phyloP scores from a whole-genome alignment of 2,888 invertebrate genomes.

The Ephialtes manifestator region DNA sequence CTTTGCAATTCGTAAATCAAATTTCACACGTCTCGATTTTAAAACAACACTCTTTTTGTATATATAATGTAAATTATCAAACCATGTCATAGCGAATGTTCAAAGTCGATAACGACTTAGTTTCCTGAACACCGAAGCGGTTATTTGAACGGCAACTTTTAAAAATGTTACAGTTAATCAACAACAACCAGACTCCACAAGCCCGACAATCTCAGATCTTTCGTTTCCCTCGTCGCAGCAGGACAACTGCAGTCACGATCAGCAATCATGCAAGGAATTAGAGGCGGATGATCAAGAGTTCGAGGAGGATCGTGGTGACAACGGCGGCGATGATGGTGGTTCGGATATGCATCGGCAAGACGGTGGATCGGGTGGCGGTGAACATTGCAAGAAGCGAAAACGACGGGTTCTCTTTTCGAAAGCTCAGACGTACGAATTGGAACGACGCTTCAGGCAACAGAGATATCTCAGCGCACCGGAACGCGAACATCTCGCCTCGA shows the following conservation, averaged over 20 bases:
- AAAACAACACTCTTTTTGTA: not conserved
- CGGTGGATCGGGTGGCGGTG: slow-evolving; percentile 84
- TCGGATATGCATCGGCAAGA: slow-evolving; percentile 81
- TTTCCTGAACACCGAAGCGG: slow-evolving; percentile 51
- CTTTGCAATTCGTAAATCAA: not conserved
- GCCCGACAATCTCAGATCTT: slow-evolving; percentile 93
- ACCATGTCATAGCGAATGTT: not conserved
- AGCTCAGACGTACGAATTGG: slow-evolving; percentile 98
- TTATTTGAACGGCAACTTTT: slow-evolving; percentile 47
- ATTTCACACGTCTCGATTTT: not conserved
- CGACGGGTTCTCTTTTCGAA: slow-evolving; percentile 98
- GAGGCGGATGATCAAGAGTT: slow-evolving; percentile 86
- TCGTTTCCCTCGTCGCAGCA: slow-evolving; percentile 85
- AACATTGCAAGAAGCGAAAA: slow-evolving; percentile 93
- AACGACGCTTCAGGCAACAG: slow-evolving; percentile 97
- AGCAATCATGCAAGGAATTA: slow-evolving; percentile 83
- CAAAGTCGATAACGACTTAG: slow-evolving; percentile 69
- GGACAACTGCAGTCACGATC: slow-evolving; percentile 80
- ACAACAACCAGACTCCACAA: slow-evolving; percentile 95
- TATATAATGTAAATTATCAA: not conserved
- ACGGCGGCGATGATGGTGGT: slow-evolving; percentile 87
- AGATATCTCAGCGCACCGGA: slow-evolving; percentile 99
- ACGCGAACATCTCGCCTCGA: slow-evolving; percentile 97
- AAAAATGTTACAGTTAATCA: slow-evolving; percentile 66
- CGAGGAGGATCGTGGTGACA: slow-evolving; percentile 83